These are phyloP conservation scores for Epistrophe grossulariae DNA, from an alignment of 2,888 invertebrate genomes.

Conservation along the genomic window DNA sequence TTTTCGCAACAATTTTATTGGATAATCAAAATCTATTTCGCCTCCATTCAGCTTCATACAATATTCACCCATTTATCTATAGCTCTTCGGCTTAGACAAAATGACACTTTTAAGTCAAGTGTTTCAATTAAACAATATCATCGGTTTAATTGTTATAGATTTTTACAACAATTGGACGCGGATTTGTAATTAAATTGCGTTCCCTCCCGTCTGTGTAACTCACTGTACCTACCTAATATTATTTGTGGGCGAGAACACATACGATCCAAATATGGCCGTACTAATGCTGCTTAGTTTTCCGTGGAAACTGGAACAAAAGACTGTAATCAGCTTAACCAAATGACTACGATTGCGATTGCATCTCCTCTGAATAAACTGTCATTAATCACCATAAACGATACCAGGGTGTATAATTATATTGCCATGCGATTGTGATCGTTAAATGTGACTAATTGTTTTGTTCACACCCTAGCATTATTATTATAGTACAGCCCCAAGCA, in stretches of 20 bases:
- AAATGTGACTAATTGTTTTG: slow-evolving; percentile 34
- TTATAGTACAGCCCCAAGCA: background rate
- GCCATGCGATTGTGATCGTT: slow-evolving; percentile 32
- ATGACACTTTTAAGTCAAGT: slow-evolving; percentile 54
- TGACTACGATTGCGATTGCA: slow-evolving; percentile 53
- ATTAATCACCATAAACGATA: slow-evolving; percentile 58
- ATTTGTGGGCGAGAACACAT: slow-evolving; percentile 24
- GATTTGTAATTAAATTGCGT: slow-evolving; percentile 70
- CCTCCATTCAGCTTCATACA: background rate
- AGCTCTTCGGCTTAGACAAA: slow-evolving; percentile 36
- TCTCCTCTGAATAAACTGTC: slow-evolving; percentile 34
- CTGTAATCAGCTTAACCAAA: slow-evolving; percentile 67
- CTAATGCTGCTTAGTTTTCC: slow-evolving; percentile 29
- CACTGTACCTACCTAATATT: background rate
- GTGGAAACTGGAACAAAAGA: slow-evolving; percentile 61
- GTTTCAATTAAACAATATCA: slow-evolving; percentile 68
- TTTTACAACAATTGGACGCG: slow-evolving; percentile 56
- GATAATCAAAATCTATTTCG: slow-evolving; percentile 21
- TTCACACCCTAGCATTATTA: slow-evolving; percentile 20
- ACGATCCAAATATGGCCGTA: background rate
- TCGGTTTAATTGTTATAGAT: slow-evolving; percentile 62
- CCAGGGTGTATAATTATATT: slow-evolving; percentile 55
- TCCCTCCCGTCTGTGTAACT: background rate
- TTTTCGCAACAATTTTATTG: background rate
- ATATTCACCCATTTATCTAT: slow-evolving; percentile 17